Evolutionary conservation across 2,797 vertebrate genomes (phyloP).

Genomic region (Sus cebifrons): DNA sequence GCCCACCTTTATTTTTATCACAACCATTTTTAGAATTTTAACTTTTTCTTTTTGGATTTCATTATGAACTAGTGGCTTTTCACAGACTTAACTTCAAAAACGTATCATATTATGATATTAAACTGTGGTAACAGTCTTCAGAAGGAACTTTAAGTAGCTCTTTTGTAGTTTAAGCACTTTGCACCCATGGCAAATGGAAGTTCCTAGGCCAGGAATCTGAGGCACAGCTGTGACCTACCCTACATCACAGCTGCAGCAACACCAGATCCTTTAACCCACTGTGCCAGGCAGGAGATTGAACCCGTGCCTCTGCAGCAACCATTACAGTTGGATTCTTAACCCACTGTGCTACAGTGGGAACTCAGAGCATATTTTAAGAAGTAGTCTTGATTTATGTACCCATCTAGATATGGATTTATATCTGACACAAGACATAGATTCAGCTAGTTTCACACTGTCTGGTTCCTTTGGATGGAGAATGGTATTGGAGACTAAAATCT

Average conservation of each 20-base stretch:
- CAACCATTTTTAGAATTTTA: constrained; percentile 4
- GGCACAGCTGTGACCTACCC: too few relatives aligned
- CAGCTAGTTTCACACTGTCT: background rate
- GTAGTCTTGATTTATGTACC: background rate
- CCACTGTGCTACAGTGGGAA: too few relatives aligned
- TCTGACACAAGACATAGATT: background rate
- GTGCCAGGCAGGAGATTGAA: too few relatives aligned
- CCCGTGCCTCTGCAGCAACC: too few relatives aligned
- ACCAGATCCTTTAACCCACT: too few relatives aligned
- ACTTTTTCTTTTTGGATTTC: background rate
- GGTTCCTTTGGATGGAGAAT: background rate
- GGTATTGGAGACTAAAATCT: background rate
- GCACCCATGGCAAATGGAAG: too few relatives aligned
- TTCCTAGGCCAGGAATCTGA: too few relatives aligned
- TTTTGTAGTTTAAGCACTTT: background rate
- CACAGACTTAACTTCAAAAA: constrained; percentile 7
- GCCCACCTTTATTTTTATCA: background rate
- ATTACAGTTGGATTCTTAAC: too few relatives aligned
- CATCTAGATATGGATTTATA: background rate
- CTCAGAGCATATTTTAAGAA: background rate
- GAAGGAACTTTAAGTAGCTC: background rate
- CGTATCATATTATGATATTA: background rate
- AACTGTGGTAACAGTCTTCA: background rate
- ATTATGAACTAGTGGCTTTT: background rate
- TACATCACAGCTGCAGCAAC: too few relatives aligned